Evolutionary conservation across 2,113 vertebrate genomes (phyloP), one percentile per base, ranked within the genome.

Genomic region (Lampris megalopsis): DNA sequence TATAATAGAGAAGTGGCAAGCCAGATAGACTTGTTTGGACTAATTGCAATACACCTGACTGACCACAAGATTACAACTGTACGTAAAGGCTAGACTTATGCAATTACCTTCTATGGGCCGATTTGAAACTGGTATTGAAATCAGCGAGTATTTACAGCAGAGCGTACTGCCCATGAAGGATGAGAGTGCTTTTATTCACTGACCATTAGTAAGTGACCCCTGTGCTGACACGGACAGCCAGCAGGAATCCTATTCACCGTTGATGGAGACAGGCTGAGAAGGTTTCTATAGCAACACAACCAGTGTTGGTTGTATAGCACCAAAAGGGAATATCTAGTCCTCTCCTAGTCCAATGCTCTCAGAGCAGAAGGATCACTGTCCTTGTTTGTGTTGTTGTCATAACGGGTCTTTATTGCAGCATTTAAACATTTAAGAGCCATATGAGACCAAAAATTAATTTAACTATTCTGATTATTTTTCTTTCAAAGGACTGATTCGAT

Each of bases 211-310:
- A 38, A 86, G 48, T 59, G 75, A 83, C 77, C 72, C 53, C 62
- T 68, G 50, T 2, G 42, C 80, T n/a, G n/a, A 59, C 63, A 68
- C 81, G 67, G 54, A 42, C 66, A 65, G 72, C 73, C 48, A 69
- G 43, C 68, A 1, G 24, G 58, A 64, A 41, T 80, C 64, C 72
- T 63, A 42, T 65, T 45, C 56, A 56, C 45, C 75, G 75, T 49
- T 61, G 69, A 68, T 49, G 75, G 71, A 68, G 10, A 69, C 42
- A 54, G 43, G 35, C 74, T 72, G 13, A 36, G 7, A 3, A 24
- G 37, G 74, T 87, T 87, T 80, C 84, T 83, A 88, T 88, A 71
- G 81, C 71, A 88, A 83, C 82, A 4, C 13, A 42, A 57, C 1
- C 58, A 60, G 24, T 37, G 63, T 9, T 45, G 3, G 53, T 70